A percentile compares a stretch with the other conserved stretches of the same genome.
These are phyloP conservation scores for Nephrotoma flavescens DNA, from an alignment of 2,888 invertebrate species.

Conservation along the genomic window DNA sequence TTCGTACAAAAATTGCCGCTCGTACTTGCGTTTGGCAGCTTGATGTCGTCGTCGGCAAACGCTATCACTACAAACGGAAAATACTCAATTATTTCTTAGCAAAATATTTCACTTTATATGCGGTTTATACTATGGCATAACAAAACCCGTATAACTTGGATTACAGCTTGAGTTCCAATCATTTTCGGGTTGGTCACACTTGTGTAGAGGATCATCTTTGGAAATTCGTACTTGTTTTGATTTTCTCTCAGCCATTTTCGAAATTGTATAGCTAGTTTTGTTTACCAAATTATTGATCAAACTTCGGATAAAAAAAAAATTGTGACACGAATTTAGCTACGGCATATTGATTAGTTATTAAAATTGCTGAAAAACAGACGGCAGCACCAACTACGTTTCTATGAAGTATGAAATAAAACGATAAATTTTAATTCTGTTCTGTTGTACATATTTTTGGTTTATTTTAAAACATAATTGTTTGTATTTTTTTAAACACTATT, in stretches of 20 bases:
- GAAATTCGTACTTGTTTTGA: not conserved
- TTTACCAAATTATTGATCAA: not conserved
- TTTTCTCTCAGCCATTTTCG: not conserved
- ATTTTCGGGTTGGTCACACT: not conserved
- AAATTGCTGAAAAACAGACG: too few species aligned
- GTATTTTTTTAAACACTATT: not conserved
- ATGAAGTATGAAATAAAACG: too few species aligned
- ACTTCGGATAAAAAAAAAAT: not conserved
- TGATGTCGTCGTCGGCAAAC: constrained; percentile 10
- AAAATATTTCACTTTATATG: not conserved
- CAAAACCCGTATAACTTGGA: not conserved
- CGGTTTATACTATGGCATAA: not conserved
- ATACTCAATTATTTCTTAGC: not conserved
- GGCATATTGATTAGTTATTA: not conserved
- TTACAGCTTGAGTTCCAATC: not conserved
- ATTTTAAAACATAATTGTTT: not conserved
- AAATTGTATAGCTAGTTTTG: not conserved
- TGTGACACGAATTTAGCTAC: not conserved
- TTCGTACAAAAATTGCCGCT: constrained; percentile 29
- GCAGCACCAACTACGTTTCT: too few species aligned
- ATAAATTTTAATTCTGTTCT: not conserved
- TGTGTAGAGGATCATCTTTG: not conserved
- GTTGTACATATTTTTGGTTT: not conserved
- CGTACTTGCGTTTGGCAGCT: constrained; percentile 17
- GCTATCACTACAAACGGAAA: constrained; percentile 6